phyloP scores from a whole-genome alignment of 1,140 invertebrate species.

The Drosophila mojavensis region DNA sequence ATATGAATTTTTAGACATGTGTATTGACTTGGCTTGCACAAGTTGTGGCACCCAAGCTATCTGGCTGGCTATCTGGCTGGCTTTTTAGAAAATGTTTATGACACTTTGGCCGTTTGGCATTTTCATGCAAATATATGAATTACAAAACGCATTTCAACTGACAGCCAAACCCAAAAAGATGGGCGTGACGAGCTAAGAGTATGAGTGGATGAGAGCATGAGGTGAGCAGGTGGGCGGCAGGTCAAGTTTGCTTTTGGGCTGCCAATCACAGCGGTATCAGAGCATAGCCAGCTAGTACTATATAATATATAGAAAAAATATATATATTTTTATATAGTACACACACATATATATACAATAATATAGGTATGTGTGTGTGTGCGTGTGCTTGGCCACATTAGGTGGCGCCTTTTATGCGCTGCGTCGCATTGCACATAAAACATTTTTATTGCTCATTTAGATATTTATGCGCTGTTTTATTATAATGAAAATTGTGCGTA shows the following conservation, averaged over 20 bases:
- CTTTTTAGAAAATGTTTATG: constrained; percentile 66
- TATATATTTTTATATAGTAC: constrained; percentile 4
- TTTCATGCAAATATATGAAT: constrained; percentile 72
- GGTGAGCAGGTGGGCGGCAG: constrained; percentile 48
- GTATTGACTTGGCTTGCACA: constrained; percentile 18
- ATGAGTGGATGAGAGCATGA: constrained; percentile 6
- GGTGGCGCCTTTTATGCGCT: constrained; percentile 46
- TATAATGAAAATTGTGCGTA: constrained; percentile 82
- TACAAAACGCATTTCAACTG: constrained; percentile 65
- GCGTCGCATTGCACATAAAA: constrained; percentile 77
- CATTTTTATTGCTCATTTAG: constrained; percentile 83
- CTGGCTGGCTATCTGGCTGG: constrained; percentile 42
- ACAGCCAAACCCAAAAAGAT: constrained; percentile 15
- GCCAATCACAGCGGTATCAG: constrained; percentile 61
- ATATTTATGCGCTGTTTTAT: constrained; percentile 81
- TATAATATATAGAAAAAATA: background rate
- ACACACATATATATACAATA: background rate
- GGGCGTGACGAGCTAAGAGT: background rate
- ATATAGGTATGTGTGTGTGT: constrained; percentile 21
- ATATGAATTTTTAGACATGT: constrained; percentile 48
- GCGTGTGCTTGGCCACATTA: constrained; percentile 28
- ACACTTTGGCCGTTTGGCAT: constrained; percentile 56
- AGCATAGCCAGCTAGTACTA: constrained; percentile 17
- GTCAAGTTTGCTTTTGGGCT: constrained; percentile 61
- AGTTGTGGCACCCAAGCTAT: background rate